A percentile compares a stretch with the other conserved stretches of the same genome.
Evolutionary conservation across 2,113 vertebrate genomes (phyloP).

Genomic region (Acinonyx jubatus): DNA sequence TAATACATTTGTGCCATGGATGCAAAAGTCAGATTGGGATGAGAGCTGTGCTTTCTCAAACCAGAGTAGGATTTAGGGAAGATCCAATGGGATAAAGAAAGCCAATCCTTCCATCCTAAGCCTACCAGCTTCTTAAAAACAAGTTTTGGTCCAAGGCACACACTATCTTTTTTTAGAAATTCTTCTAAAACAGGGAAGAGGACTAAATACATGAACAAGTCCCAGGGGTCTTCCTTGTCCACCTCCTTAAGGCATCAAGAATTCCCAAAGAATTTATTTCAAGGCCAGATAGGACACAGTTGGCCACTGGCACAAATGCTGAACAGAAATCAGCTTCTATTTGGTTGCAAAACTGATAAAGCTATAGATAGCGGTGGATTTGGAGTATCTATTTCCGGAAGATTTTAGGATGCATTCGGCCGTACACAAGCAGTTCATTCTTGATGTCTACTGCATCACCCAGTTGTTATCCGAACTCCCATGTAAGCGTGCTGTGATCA

Average conservation of each 20-base stretch:
- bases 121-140: slow-evolving; percentile 58
- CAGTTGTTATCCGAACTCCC: slow-evolving; percentile 15
- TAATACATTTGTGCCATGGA: not conserved
- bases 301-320: not conserved
- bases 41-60: slow-evolving; percentile 35
- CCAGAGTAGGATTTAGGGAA: not conserved
- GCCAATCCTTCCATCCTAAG: slow-evolving; percentile 29
- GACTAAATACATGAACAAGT: slow-evolving; percentile 63
- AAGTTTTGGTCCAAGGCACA: slow-evolving; percentile 68
- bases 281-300: slow-evolving; percentile 33
- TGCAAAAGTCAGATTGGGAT: not conserved
- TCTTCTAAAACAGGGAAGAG: slow-evolving; percentile 66
- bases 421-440: not conserved
- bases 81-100: not conserved
- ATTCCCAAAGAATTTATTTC: slow-evolving; percentile 74
- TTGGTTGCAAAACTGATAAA: not conserved
- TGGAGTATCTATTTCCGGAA: slow-evolving; percentile 18
- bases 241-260: slow-evolving; percentile 82
- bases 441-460: not conserved
- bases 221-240: slow-evolving; percentile 57
- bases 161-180: slow-evolving; percentile 64
- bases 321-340: slow-evolving; percentile 33
- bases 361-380: not conserved
- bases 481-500: not conserved
- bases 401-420: slow-evolving; percentile 35